Conservation (phyloP, 2,113 vertebrate genomes). For the Poeciliopsis turrubarensis region DNA sequence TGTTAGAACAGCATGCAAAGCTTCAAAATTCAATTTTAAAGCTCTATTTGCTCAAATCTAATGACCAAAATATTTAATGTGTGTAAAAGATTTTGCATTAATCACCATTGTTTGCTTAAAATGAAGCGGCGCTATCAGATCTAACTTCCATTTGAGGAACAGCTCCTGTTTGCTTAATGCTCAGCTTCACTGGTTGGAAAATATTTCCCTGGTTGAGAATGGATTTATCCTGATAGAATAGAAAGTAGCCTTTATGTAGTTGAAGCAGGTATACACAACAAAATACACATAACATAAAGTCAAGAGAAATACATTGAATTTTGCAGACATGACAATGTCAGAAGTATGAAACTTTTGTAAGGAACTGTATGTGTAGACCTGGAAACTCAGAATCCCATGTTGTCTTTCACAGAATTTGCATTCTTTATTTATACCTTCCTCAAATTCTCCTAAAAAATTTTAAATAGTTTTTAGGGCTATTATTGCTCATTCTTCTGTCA, state of each 20-base stretch:
- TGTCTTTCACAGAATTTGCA: neutral
- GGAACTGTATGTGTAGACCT: neutral
- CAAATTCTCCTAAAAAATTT: neutral
- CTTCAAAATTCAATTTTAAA: neutral
- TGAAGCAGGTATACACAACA: neutral
- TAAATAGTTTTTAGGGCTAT: slow-evolving; percentile 1
- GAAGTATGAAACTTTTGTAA: too few species aligned
- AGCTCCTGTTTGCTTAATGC: neutral
- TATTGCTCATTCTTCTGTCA: neutral
- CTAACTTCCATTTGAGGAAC: neutral
- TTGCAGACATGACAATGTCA: neutral
- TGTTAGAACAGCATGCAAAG: neutral
- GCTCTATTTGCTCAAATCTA: neutral
- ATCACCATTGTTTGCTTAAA: too few species aligned
- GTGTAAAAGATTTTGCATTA: neutral
- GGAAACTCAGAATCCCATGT: neutral
- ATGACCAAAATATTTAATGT: neutral
- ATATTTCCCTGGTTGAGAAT: neutral
- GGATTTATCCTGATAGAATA: neutral
- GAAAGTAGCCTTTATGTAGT: neutral
- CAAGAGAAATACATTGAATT: neutral
- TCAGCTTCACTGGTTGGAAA: neutral
- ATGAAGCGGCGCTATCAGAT: neutral
- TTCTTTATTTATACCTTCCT: neutral
- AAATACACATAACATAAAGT: neutral